These are phyloP conservation scores for Anthoptus insignis DNA, from an alignment of 2,888 invertebrate species.

Conservation along the genomic window DNA sequence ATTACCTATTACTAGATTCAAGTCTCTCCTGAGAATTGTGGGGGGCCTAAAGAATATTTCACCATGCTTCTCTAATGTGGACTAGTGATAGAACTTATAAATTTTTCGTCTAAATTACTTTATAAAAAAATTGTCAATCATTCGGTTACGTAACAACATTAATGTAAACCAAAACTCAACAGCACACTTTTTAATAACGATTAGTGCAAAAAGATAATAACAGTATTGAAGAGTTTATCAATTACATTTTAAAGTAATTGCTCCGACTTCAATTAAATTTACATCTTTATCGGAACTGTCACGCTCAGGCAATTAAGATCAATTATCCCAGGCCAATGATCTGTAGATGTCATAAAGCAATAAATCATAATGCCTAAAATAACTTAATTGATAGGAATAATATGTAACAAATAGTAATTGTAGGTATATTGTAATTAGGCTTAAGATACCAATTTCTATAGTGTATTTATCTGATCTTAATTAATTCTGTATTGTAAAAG, in stretches of 20 bases:
- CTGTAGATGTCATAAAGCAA: background rate
- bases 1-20: too few species aligned
- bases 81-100: too few species aligned
- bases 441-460: too few species aligned
- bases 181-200: background rate
- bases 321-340: background rate
- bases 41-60: too few species aligned
- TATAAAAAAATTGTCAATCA: too few species aligned
- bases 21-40: too few species aligned
- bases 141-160: background rate
- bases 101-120: too few species aligned
- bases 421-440: too few species aligned
- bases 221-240: background rate
- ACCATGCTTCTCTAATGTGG: too few species aligned
- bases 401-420: too few species aligned
- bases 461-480: too few species aligned
- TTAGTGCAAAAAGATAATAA: background rate
- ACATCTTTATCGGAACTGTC: background rate
- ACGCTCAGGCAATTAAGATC: conserved; percentile 13
- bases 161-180: background rate
- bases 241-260: background rate
- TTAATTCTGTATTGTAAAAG: too few species aligned
- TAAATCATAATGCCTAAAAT: conserved; percentile 7
- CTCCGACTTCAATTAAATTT: background rate
- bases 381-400: background rate